Conservation (phyloP, 2,888 invertebrate genomes). For the Brachyopa scutellaris region DNA sequence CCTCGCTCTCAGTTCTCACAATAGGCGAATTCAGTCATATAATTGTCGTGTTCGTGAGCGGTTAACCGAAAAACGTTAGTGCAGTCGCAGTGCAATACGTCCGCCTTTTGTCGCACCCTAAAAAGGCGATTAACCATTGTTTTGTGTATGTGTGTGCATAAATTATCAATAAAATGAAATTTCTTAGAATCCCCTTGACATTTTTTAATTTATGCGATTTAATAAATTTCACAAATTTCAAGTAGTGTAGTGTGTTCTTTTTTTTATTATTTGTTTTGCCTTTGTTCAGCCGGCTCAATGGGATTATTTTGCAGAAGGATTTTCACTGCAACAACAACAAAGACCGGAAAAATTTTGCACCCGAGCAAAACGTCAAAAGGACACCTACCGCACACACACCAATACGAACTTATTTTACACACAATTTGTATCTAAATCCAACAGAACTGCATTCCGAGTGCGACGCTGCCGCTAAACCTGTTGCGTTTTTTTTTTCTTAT, state of each 20-base stretch:
- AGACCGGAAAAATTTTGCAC: conserved; percentile 31
- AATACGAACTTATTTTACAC: background rate
- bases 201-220: background rate
- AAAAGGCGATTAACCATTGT: conserved; percentile 51
- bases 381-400: conserved; percentile 35
- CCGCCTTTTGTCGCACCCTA: conserved; percentile 63
- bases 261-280: background rate
- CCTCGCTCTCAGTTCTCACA: no score
- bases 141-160: conserved; percentile 52
- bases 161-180: conserved; percentile 1
- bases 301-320: conserved; percentile 19
- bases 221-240: background rate
- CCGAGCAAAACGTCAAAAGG: conserved; percentile 58
- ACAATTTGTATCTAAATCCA: conserved; percentile 31
- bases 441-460: conserved; percentile 62
- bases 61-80: conserved; percentile 10
- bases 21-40: conserved; percentile 57
- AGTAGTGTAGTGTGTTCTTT: conserved; percentile 24
- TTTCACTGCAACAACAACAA: conserved; percentile 45
- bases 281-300: conserved; percentile 34
- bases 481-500: conserved; percentile 52
- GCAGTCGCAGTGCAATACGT: background rate
- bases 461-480: conserved; percentile 66
- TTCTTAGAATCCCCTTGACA: background rate
- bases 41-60: conserved; percentile 58